phyloP scores from a whole-genome alignment of 2,888 invertebrate genomes.

The Epirrhoe tristata region DNA sequence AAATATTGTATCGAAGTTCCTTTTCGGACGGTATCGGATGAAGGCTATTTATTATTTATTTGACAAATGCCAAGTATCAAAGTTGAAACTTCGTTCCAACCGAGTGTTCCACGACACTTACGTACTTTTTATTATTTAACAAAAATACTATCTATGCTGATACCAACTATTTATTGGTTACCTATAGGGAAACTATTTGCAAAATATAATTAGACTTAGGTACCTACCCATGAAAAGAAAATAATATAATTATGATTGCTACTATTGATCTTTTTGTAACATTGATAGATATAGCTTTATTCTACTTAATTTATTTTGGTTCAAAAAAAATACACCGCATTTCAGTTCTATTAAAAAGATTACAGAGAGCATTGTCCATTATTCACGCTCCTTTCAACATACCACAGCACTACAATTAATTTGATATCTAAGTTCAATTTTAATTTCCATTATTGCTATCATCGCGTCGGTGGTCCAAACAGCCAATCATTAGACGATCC shows the following conservation, averaged over 20 bases:
- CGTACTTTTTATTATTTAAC: too few relatives aligned
- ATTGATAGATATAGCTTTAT: slow-evolving; percentile 15
- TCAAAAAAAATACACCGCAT: slow-evolving; percentile 19
- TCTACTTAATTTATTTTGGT: slow-evolving; percentile 10
- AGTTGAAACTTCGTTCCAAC: too few relatives aligned
- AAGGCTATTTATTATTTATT: too few relatives aligned
- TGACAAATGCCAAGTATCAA: too few relatives aligned
- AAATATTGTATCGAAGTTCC: too few relatives aligned
- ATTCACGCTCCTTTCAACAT: slow-evolving; percentile 34
- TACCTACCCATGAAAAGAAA: background rate
- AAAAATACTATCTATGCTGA: too few relatives aligned
- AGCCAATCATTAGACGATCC: slow-evolving; percentile 62
- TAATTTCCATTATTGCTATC: slow-evolving; percentile 64
- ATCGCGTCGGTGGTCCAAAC: slow-evolving; percentile 64
- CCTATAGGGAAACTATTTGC: background rate
- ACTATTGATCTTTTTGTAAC: slow-evolving; percentile 2
- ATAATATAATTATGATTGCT: background rate
- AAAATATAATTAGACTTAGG: background rate
- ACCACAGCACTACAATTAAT: slow-evolving; percentile 38
- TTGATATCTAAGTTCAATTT: slow-evolving; percentile 52
- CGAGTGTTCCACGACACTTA: too few relatives aligned
- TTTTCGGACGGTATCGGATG: too few relatives aligned
- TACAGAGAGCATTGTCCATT: slow-evolving; percentile 36
- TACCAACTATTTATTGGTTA: too few relatives aligned
- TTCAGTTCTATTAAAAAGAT: slow-evolving; percentile 32